Evolutionary conservation across 1,140 invertebrate genomes (phyloP).

Genomic region (Drosophila melanogaster): Release_6_plus_ISO1_MT NT_037436.4:644501-645000

Average conservation of each 20-base stretch:
- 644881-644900: conserved; percentile 51
- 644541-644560: conserved; percentile 12
- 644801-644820: conserved; percentile 9
- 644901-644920: conserved; percentile 21
- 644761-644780: conserved; percentile 45
- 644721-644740: conserved; percentile 20
- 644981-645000: not conserved
- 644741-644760: conserved; percentile 38
- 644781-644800: conserved; percentile 30
- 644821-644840: conserved; percentile 38
- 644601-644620: conserved; percentile 37
- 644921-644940: conserved; percentile 17
- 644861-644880: conserved; percentile 15
- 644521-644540: conserved; percentile 55
- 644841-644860: conserved; percentile 43
- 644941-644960: conserved; percentile 21
- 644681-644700: conserved; percentile 30
- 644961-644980: conserved; percentile 11
- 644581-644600: conserved; percentile 59
- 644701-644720: conserved; percentile 45
- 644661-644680: conserved; percentile 8
- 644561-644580: conserved; percentile 33
- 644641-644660: conserved; percentile 27
- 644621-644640: conserved; percentile 19
- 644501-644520: conserved; percentile 82